Percentiles rank a stretch among this genome's conserved stretches.
phyloP scores from a whole-genome alignment of 2,888 invertebrate species.

The Troides helena region DNA sequence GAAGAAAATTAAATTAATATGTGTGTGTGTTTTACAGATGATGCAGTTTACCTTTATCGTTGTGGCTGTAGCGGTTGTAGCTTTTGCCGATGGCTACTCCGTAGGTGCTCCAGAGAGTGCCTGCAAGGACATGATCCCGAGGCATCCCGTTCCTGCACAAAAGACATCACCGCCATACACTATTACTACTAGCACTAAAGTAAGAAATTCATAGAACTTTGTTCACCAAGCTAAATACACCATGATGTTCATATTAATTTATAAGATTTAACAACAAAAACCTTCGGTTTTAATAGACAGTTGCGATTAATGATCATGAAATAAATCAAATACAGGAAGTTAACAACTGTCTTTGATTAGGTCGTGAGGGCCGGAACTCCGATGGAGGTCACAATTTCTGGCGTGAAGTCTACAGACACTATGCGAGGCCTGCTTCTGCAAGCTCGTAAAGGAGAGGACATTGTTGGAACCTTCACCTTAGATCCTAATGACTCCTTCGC shows the following conservation, averaged over 20 bases:
- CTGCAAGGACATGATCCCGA: slow-evolving; percentile 84
- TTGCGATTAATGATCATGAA: not conserved
- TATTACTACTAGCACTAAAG: slow-evolving; percentile 69
- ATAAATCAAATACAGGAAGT: slow-evolving; percentile 11
- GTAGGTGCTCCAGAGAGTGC: slow-evolving; percentile 83
- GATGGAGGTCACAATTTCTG: slow-evolving; percentile 77
- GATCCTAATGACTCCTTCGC: slow-evolving; percentile 71
- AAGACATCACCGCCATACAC: slow-evolving; percentile 80
- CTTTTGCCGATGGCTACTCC: slow-evolving; percentile 73
- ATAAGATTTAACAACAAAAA: not conserved
- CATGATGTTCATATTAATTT: not conserved
- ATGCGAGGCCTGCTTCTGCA: slow-evolving; percentile 85
- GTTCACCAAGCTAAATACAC: not conserved
- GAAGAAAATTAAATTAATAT: not conserved
- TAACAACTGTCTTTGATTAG: slow-evolving; percentile 37
- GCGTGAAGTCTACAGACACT: slow-evolving; percentile 65
- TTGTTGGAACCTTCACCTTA: slow-evolving; percentile 83
- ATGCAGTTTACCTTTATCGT: slow-evolving; percentile 54
- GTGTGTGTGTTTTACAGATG: slow-evolving; percentile 26
- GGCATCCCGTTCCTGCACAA: slow-evolving; percentile 82
- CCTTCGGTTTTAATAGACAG: not conserved
- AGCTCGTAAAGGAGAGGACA: slow-evolving; percentile 81
- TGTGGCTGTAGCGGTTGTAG: slow-evolving; percentile 50
- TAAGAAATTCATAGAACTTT: slow-evolving; percentile 34
- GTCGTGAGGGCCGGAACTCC: slow-evolving; percentile 63